Percentiles rank a stretch among this genome's conserved stretches.
These are phyloP conservation scores for Whitmania pigra DNA, from an alignment of 1,140 invertebrate species.

Conservation along the genomic window DNA sequence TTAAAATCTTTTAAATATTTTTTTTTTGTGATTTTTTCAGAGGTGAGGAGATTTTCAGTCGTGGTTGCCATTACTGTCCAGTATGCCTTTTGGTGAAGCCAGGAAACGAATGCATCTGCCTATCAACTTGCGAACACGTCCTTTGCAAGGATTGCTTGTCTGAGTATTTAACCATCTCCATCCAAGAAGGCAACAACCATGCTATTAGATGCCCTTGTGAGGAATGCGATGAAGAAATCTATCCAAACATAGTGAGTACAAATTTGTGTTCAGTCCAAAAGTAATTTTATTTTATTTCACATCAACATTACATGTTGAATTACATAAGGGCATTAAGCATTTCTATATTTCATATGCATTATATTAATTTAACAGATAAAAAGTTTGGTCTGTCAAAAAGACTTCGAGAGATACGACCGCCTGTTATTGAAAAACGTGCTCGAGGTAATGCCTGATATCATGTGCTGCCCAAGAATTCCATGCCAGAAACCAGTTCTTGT, in stretches of 20 bases:
- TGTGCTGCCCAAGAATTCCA: constrained; percentile 46
- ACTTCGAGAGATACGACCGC: constrained; percentile 53
- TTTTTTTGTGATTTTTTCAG: background rate
- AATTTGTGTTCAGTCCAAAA: background rate
- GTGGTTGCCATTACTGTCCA: background rate
- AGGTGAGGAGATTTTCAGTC: background rate
- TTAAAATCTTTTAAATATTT: too few species aligned
- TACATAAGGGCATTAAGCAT: too few species aligned
- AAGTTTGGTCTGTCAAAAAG: constrained; percentile 47
- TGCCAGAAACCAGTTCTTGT: constrained; percentile 49
- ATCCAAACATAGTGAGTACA: constrained; percentile 45
- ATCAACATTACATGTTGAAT: too few species aligned
- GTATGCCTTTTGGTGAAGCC: constrained; percentile 21
- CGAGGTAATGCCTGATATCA: constrained; percentile 52
- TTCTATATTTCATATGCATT: too few species aligned
- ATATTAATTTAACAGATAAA: constrained; percentile 34
- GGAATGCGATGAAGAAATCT: constrained; percentile 49
- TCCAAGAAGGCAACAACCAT: constrained; percentile 51
- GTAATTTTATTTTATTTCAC: too few species aligned
- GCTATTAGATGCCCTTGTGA: constrained; percentile 50
- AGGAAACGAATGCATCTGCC: constrained; percentile 48
- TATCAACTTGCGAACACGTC: constrained; percentile 50
- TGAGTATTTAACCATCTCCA: constrained; percentile 49
- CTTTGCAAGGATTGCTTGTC: constrained; percentile 54
- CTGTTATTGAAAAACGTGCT: constrained; percentile 49